Conservation (phyloP, 2,797 vertebrate species). For the Chanos chanos region DNA sequence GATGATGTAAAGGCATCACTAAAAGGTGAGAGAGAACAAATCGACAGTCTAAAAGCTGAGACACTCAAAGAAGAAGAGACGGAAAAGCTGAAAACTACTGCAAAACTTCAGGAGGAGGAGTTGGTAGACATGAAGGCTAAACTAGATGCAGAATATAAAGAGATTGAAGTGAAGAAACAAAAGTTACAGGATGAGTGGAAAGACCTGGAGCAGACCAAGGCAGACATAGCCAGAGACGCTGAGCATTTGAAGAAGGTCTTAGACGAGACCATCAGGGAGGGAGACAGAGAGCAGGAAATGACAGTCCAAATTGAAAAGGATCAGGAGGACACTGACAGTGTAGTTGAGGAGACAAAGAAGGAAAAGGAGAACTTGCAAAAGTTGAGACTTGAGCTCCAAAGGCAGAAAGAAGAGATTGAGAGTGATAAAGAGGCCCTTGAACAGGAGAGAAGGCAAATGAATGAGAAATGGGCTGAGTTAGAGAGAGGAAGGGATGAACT, state of each 20-base stretch:
- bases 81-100: background rate
- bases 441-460: conserved; percentile 4
- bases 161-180: background rate
- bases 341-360: background rate
- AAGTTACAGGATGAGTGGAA: background rate
- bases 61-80: background rate
- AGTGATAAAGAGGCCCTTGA: background rate
- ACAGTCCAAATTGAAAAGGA: background rate
- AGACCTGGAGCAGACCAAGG: background rate
- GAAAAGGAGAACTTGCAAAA: background rate
- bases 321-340: background rate
- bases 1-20: background rate
- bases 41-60: conserved; percentile 5
- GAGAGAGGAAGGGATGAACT: background rate
- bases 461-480: background rate
- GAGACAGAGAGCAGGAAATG: background rate
- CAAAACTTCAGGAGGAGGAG: background rate
- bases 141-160: background rate
- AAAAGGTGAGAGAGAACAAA: background rate
- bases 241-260: background rate
- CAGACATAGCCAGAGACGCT: background rate
- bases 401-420: background rate
- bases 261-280: background rate
- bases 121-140: background rate
- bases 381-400: conserved; percentile 5